These are phyloP conservation scores for Incurvaria masculella DNA, from an alignment of 2,888 invertebrate species.

Conservation along the genomic window DNA sequence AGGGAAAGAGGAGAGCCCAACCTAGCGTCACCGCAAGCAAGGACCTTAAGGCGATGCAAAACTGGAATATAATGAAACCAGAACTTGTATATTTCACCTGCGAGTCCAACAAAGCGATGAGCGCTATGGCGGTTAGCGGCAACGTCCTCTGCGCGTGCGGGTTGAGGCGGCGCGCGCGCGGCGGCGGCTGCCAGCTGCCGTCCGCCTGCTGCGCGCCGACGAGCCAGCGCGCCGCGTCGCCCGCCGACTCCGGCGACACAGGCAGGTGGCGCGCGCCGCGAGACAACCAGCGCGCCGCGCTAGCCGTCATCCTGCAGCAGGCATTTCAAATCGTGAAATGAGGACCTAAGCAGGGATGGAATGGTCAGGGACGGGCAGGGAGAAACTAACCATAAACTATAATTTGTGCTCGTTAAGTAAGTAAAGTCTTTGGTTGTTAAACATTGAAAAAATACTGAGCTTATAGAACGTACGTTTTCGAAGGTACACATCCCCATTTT, in stretches of 20 bases:
- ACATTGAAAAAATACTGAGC: no score
- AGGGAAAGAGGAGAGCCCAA: not conserved
- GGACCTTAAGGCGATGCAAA: no score
- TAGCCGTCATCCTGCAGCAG: conserved; percentile 40
- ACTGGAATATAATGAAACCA: not conserved
- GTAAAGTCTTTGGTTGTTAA: no score
- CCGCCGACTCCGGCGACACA: conserved; percentile 29
- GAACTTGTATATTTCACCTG: conserved; percentile 32
- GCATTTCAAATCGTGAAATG: no score
- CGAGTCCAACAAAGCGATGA: conserved; percentile 71
- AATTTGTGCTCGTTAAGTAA: no score
- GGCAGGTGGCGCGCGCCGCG: conserved; percentile 36
- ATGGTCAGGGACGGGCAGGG: no score
- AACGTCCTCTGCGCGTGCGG: conserved; percentile 39
- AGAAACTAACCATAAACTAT: no score
- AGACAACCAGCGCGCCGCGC: conserved; percentile 38
- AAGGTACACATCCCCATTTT: no score
- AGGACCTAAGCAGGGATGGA: no score
- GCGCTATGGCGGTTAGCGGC: conserved; percentile 77
- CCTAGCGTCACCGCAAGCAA: no score
- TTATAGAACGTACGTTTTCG: no score
- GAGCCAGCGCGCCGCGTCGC: conserved; percentile 71
- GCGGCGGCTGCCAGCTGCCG: conserved; percentile 71
- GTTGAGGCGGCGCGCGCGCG: conserved; percentile 60
- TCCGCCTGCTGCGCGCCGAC: conserved; percentile 65